These are phyloP conservation scores for Asbolus verrucosus DNA, from an alignment of 1,140 invertebrate genomes.

Conservation along the genomic window DNA sequence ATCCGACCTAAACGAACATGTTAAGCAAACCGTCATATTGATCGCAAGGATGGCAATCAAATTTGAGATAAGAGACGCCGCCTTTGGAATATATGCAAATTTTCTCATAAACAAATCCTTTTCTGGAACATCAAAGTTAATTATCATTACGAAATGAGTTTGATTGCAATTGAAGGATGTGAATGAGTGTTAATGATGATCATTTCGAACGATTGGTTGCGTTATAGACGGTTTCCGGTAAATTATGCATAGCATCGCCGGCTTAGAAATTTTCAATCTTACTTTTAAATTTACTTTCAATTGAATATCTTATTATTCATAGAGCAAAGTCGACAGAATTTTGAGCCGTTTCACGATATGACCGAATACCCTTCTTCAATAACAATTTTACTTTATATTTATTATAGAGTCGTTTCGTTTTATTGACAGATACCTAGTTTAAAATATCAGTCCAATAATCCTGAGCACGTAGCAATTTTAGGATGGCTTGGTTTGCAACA, in stretches of 20 bases:
- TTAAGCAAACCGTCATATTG: slow-evolving; percentile 46
- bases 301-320: slow-evolving; percentile 58
- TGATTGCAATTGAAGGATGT: background rate
- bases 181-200: background rate
- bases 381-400: slow-evolving; percentile 59
- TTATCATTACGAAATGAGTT: background rate
- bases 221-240: too few species aligned
- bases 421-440: slow-evolving; percentile 57
- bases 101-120: slow-evolving; percentile 43
- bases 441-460: slow-evolving; percentile 59
- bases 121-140: slow-evolving; percentile 1
- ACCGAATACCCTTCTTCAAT: slow-evolving; percentile 44
- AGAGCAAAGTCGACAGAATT: slow-evolving; percentile 41
- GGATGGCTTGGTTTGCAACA: slow-evolving; percentile 41
- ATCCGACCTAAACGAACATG: slow-evolving; percentile 45
- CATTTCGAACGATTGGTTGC: background rate
- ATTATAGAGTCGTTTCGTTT: slow-evolving; percentile 55
- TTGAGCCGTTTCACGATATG: background rate
- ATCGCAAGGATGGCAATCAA: slow-evolving; percentile 38
- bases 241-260: background rate
- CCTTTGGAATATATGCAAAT: slow-evolving; percentile 45
- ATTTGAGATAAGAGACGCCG: slow-evolving; percentile 19
- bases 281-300: slow-evolving; percentile 55
- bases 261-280: slow-evolving; percentile 49
- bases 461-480: slow-evolving; percentile 56